Base-by-base conservation (phyloP, 2,888 invertebrate genomes). In the Acrobasis repandana region DNA sequence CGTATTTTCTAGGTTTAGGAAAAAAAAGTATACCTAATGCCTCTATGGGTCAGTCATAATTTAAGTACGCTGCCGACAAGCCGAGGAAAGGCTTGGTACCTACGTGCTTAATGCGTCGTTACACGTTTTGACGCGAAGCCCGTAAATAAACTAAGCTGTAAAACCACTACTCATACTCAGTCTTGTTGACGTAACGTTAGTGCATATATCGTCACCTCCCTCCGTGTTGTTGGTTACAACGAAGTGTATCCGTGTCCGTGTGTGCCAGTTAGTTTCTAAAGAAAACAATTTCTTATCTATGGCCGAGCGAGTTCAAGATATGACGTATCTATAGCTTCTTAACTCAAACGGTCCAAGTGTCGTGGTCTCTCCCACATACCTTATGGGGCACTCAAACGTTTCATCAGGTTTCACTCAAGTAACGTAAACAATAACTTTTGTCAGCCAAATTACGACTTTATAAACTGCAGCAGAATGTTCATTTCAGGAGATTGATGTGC, bases 321-420 rank as follows among this genome's bases (percentile, higher is more conserved):
- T 51, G 63, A 61, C 70, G 66, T 69, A 69, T 74, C 75, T 71
- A 73, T 67, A 67, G 66, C 70, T 75, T 74, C 69, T 67, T 71
- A 71, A 71, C 65, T 61, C 72, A 65, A 70, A 48, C 48, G 57
- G 63, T 66, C 67, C 69, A 71, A 71, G 73, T 72, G 74, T 66
- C 68, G 67, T 65, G 70, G 69, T 69, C 71, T 74, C 79, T 77
- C 76, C 75, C 73, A 79, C 83, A 81, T 80, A 76, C 85, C 84
- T 76, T 83, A 83, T 75, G 80, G 78, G 80, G 79, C 81, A 80
- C 78, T 80, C 72, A 74, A 76, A 75, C 74, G 74, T 82, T 81
- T 82, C 82, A 73, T 82, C 81, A 81, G 74, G 79, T 80, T 82
- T 79, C 79, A 77, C 77, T 70, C 67, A 69, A 64, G 66, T 60